Conservation (phyloP, 2,113 vertebrate species). For the Vicugna pacos region DNA sequence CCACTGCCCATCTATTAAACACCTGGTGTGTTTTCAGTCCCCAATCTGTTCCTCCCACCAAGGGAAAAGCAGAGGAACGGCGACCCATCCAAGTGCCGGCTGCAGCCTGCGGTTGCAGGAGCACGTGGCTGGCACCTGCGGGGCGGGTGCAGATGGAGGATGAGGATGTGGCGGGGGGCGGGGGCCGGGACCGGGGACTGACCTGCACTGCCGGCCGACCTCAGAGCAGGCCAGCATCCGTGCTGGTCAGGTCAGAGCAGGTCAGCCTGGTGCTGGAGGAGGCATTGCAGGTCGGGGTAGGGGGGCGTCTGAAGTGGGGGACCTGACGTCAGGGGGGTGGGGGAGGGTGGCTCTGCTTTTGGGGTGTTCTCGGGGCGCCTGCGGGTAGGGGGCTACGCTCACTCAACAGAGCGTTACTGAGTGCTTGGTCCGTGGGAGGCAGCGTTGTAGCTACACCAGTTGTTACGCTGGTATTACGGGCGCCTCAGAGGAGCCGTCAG, state of each 20-base stretch:
- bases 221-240: background rate
- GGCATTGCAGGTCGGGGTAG: rapidly evolving
- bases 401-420: background rate
- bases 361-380: background rate
- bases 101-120: background rate
- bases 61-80: background rate
- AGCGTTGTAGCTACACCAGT: background rate
- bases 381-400: background rate
- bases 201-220: background rate
- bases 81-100: background rate
- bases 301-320: background rate
- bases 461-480: background rate
- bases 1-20: constrained; percentile 63
- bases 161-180: background rate
- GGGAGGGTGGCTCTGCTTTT: background rate
- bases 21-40: constrained; percentile 62
- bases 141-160: background rate
- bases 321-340: no score
- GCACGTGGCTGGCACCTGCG: background rate
- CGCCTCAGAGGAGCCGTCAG: background rate
- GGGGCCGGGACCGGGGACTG: background rate
- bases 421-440: background rate
- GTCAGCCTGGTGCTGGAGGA: background rate
- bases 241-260: background rate
- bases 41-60: constrained; percentile 2